phyloP scores from a whole-genome alignment of 2,797 vertebrate species.

The Argya squamiceps region DNA sequence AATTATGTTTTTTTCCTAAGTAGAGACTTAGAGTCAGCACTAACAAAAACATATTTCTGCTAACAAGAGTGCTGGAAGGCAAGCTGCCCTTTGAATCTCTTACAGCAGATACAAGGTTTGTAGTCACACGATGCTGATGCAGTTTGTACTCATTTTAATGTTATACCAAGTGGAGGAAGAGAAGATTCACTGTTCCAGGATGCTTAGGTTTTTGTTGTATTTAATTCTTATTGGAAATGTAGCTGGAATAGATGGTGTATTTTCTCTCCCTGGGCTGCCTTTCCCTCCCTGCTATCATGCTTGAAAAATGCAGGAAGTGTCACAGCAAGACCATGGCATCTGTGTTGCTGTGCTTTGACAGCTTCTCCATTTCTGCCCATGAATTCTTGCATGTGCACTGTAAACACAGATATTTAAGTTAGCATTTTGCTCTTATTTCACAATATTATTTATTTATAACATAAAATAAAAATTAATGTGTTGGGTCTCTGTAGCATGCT shows the following conservation, averaged over 20 bases:
- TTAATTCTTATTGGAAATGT: not conserved
- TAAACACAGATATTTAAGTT: not conserved
- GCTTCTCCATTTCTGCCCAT: not conserved
- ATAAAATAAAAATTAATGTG: not conserved
- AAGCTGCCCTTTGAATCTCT: not conserved
- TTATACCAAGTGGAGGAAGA: not conserved
- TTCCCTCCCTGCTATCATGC: not conserved
- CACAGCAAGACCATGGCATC: not conserved
- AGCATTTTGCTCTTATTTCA: not conserved
- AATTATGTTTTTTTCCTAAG: not conserved
- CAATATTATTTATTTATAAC: slow-evolving; percentile 23
- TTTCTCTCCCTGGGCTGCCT: not conserved
- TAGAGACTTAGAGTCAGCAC: not conserved
- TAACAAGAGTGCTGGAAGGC: not conserved
- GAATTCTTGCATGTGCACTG: not conserved
- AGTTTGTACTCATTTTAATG: not conserved
- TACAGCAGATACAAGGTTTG: not conserved
- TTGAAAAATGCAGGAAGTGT: not conserved
- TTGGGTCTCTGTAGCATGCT: not conserved
- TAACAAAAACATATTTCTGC: not conserved
- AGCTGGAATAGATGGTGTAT: not conserved
- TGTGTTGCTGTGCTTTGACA: not conserved
- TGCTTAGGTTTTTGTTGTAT: not conserved
- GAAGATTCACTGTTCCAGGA: not conserved
- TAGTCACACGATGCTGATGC: not conserved